Evolutionary conservation across 2,113 vertebrate species (phyloP).

Genomic region (Clarias batrachus): DNA sequence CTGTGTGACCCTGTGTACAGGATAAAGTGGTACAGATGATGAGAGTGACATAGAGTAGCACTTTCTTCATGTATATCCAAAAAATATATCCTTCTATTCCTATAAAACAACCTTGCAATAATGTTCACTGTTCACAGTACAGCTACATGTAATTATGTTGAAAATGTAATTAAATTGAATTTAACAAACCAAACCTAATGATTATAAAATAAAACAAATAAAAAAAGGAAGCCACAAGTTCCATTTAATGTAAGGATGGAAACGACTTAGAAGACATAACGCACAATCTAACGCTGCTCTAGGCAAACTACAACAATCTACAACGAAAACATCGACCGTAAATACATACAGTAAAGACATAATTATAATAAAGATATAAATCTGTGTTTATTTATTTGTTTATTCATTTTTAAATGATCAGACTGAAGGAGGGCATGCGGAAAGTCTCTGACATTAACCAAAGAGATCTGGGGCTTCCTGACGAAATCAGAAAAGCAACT

Average conservation of each 20-base stretch:
- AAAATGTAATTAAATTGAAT: too few species aligned
- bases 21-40: too few species aligned
- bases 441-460: slow-evolving; percentile 34
- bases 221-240: too few species aligned
- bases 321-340: too few species aligned
- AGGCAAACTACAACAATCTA: not conserved
- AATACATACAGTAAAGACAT: not conserved
- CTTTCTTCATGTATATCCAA: too few species aligned
- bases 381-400: too few species aligned
- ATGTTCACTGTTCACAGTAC: too few species aligned
- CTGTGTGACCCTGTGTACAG: too few species aligned
- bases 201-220: not conserved
- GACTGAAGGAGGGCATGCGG: not conserved
- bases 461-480: slow-evolving; percentile 16
- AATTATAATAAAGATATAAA: not conserved
- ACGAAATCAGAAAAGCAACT: slow-evolving; percentile 28
- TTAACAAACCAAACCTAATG: not conserved
- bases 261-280: not conserved
- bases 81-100: too few species aligned
- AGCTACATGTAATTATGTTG: too few species aligned
- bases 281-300: not conserved
- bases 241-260: not conserved
- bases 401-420: not conserved
- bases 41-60: too few species aligned
- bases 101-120: too few species aligned